Evolutionary conservation across 2,113 vertebrate species (phyloP), one percentile per base, ranked within the genome.

Genomic region (Pangasianodon gigas): DNA sequence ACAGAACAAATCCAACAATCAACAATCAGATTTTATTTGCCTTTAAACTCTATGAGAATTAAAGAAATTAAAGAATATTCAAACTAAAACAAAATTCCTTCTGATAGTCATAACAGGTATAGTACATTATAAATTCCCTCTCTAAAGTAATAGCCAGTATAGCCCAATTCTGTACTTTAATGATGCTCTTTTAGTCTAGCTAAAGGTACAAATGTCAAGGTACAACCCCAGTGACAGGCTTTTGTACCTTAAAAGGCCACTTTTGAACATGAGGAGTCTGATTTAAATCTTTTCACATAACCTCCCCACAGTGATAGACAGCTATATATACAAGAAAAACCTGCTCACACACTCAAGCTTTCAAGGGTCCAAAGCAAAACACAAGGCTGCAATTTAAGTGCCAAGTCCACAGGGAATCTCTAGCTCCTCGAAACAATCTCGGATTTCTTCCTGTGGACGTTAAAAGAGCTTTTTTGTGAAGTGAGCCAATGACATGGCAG

Each of bases 371-470:
- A 32, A 21, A 80, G 87, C 44, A 83, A 83, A 65, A 62, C 92
- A 65, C 54, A 83, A 37, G 89, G 79, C 90, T 89, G 90, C 93
- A 95, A 91, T 94, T 91, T 91, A 81, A 89, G 65, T 81, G 90
- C 74, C 85, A 82, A 88, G 86, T 92, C 91, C 90, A 91, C 91
- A 48, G 89, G 41, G 91, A 94, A 93, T 91, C 88, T 92, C 91
- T 91, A 91, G 29, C 51, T 48, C 52, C 26, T 7, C 29, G 60
- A 90, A 91, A 65, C 86, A 90, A 93, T 26, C 74, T 83, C 19
- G 91, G 84, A 87, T 90, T 92, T 91, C 85, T 19, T 60, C 87
- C 89, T 91, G 91, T 74, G 88, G 90, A 92, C 92, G 62, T 91
- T 89, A 86, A 92, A 85, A 19, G 46, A 77, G 14, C 11, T 51